phyloP scores from a whole-genome alignment of 2,797 vertebrate genomes.

The Periparus ater region DNA sequence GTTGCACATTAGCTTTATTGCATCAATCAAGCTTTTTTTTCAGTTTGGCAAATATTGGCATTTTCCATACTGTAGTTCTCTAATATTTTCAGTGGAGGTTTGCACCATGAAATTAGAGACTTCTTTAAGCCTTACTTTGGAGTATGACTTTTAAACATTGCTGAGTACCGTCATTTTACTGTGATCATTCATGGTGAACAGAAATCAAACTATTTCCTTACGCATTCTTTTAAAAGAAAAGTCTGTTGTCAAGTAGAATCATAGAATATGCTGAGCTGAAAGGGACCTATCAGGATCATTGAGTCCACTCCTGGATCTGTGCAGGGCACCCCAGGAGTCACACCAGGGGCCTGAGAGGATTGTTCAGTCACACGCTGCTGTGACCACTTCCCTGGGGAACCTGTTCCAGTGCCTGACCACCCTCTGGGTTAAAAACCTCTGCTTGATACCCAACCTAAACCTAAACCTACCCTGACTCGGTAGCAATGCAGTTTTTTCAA shows the following conservation, averaged over 20 bases:
- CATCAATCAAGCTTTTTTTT: background rate
- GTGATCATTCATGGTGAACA: background rate
- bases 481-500: background rate
- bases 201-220: background rate
- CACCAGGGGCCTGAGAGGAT: background rate
- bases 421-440: background rate
- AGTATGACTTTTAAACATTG: background rate
- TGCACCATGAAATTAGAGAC: background rate
- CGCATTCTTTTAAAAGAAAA: background rate
- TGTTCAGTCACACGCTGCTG: background rate
- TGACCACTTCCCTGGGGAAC: background rate
- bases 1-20: background rate
- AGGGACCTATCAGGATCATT: background rate
- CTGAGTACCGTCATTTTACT: background rate
- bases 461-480: background rate
- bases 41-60: background rate
- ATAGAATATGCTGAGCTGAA: background rate
- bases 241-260: background rate
- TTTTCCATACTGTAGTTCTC: background rate
- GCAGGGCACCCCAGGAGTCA: background rate
- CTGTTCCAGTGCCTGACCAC: fast-evolving
- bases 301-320: background rate
- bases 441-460: background rate
- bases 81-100: background rate
- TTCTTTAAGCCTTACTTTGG: background rate